Evolutionary conservation across 2,797 vertebrate genomes (phyloP).

Genomic region (Glossophaga mutica): DNA sequence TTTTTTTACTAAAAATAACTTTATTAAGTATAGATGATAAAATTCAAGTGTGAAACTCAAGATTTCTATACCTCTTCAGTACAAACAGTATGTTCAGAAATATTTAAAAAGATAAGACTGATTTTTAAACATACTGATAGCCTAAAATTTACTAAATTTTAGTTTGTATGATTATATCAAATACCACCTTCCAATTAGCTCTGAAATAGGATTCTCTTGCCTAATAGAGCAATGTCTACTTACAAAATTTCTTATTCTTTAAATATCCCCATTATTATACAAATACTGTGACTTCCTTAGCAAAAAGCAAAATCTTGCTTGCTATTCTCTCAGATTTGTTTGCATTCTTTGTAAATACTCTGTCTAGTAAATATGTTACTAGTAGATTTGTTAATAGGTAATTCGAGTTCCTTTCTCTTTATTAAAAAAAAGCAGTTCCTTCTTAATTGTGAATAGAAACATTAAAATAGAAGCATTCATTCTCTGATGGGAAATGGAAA

Average conservation of each 20-base stretch:
- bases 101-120: not conserved
- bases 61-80: constrained; percentile 1
- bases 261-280: not conserved
- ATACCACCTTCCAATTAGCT: not conserved
- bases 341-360: not conserved
- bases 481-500: constrained; percentile 38
- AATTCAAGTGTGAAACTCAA: not conserved
- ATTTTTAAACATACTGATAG: not conserved
- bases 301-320: not conserved
- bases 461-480: constrained; percentile 56
- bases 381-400: not conserved
- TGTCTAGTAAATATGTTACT: not conserved
- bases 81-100: not conserved
- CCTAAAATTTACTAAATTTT: not conserved
- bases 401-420: constrained; percentile 31
- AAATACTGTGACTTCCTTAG: not conserved
- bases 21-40: not conserved
- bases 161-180: not conserved
- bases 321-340: not conserved
- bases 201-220: not conserved
- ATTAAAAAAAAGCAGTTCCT: not conserved
- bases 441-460: constrained; percentile 46
- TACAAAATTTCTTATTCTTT: not conserved
- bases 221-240: not conserved
- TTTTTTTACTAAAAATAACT: not conserved